Conservation (phyloP, 2,797 vertebrate genomes). For the Xenops minutus region DNA sequence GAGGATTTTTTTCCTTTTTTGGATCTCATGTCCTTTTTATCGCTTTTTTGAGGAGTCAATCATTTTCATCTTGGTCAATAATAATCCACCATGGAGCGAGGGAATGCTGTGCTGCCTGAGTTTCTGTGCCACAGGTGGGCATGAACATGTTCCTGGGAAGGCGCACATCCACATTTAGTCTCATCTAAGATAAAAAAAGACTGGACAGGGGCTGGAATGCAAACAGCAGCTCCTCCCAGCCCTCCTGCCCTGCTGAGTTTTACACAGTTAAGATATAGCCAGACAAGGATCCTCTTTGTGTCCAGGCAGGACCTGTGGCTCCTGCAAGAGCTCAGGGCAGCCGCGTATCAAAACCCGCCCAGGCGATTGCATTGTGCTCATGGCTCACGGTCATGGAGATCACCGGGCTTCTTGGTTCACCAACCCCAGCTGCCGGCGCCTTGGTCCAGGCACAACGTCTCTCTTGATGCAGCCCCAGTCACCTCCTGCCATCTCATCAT, state of each 20-base stretch:
- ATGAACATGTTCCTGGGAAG: neutral
- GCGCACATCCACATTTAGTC: neutral
- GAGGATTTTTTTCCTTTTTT: neutral
- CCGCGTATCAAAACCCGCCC: neutral
- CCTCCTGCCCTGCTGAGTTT: neutral
- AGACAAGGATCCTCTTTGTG: slow-evolving; percentile 16
- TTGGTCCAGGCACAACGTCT: neutral
- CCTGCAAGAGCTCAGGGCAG: neutral
- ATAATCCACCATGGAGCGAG: fast-evolving
- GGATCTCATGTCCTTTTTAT: neutral
- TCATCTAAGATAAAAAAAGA: neutral
- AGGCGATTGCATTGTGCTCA: slow-evolving; percentile 14
- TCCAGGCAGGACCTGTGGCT: neutral
- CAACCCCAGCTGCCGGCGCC: slow-evolving; percentile 53
- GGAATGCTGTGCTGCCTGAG: neutral
- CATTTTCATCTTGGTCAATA: neutral
- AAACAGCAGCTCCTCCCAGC: neutral
- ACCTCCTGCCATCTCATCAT: neutral
- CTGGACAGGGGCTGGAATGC: neutral
- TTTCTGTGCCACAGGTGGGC: neutral
- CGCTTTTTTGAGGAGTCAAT: neutral
- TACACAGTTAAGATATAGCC: neutral
- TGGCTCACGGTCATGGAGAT: neutral
- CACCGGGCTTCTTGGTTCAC: slow-evolving; percentile 56
- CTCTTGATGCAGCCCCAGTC: neutral